Evolutionary conservation across 2,888 invertebrate genomes (phyloP), one percentile per base, ranked within the genome.

Genomic region (Leptopilina syphax): DNA sequence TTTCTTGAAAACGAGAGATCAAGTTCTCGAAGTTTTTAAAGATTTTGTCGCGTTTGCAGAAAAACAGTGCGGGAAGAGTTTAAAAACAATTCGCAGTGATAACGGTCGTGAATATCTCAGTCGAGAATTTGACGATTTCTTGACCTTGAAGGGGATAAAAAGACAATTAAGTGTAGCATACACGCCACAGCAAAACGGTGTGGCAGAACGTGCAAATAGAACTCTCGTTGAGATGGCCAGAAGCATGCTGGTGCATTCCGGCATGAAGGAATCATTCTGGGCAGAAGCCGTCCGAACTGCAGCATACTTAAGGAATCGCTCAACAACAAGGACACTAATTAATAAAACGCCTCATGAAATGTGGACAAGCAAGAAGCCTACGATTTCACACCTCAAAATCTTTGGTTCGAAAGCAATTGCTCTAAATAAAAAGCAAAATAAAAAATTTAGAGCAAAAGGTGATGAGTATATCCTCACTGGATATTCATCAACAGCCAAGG

Each of bases 301-400:
- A 34, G 66, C 24, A 24, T 66, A 66, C 27, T 67, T 27, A 50
- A 60, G 81, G 80, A 66, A 66, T 41, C 24, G 66, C 24, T 66
- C 4, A 1, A 27, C 12, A 34, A 66, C 66, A 2, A 66, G 66
- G 13, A 66, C 66, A 66, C 1, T 66, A 10, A 13, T 41, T 41
- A 13, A 66, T 13, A 65, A 66, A 41, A 66, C 66, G 27, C 66
- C 66, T 3, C 27, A 66, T 66, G 66, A 66, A 13, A 13, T 66
- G 0, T 66, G 66, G 66, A 66, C 66, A 41, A 41, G 27, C 8
- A 66, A 66, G 13, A 66, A 66, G 24, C 66, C 24, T 34, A 18
- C 66, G 27, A 7, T 66, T 24, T 66, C 66, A 34, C 66, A 66
- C 8, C 66, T 66, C 12, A 27, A 8, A 66, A 66, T 66, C 27